Evolutionary conservation across 2,888 invertebrate species (phyloP).

Genomic region (Epicampocera succincta): DNA sequence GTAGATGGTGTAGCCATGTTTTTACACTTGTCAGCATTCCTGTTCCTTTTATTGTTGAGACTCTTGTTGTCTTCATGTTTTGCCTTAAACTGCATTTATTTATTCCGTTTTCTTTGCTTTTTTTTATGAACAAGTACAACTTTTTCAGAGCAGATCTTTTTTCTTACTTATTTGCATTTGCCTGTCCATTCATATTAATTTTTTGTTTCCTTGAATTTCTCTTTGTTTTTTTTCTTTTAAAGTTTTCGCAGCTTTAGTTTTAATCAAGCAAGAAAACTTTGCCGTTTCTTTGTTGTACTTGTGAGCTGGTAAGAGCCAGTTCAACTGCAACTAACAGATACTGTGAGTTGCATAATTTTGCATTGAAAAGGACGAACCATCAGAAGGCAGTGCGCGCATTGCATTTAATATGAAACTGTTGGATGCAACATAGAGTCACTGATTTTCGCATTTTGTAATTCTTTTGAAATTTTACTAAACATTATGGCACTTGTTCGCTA

Average conservation of each 20-base stretch:
- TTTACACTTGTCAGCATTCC: constrained; percentile 56
- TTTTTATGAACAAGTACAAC: not conserved
- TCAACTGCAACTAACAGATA: constrained; percentile 33
- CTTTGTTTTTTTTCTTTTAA: too few relatives aligned
- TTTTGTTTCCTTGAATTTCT: constrained; percentile 19
- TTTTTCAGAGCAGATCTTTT: constrained; percentile 17
- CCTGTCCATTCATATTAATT: constrained; percentile 52
- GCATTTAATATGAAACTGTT: not conserved
- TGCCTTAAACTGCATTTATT: constrained; percentile 14
- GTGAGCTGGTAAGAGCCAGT: constrained; percentile 35
- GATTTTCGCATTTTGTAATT: constrained; percentile 27
- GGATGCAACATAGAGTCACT: constrained; percentile 22
- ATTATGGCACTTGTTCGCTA: constrained; percentile 25
- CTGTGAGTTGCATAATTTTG: constrained; percentile 18
- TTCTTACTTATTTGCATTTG: constrained; percentile 26
- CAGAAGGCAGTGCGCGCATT: not conserved
- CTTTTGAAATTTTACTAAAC: constrained; percentile 35
- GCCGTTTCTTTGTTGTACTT: constrained; percentile 52
- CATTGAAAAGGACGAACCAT: not conserved
- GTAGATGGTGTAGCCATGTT: constrained; percentile 37
- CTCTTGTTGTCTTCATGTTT: constrained; percentile 31
- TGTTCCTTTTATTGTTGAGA: constrained; percentile 8
- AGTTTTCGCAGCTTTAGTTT: constrained; percentile 51
- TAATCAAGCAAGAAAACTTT: constrained; percentile 69
- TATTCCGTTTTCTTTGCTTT: not conserved